Conservation (phyloP, 2,113 vertebrate species). For the Semicossyphus pulcher region DNA sequence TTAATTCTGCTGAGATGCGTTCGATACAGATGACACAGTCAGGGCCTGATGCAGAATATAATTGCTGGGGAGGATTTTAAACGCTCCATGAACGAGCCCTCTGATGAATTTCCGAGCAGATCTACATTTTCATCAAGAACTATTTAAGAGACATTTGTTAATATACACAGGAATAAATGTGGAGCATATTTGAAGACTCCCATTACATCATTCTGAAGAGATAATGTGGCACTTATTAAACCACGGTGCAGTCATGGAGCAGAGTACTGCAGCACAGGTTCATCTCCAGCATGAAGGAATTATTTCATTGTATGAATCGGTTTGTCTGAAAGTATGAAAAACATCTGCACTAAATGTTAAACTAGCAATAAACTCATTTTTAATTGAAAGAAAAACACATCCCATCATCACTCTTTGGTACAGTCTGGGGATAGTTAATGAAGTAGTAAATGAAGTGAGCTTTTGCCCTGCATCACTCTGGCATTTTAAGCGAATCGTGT, state of each 20-base stretch:
- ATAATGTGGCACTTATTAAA: neutral
- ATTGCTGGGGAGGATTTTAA: conserved; percentile 10
- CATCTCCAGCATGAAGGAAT: too few species aligned
- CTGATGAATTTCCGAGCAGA: neutral
- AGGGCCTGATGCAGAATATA: conserved; percentile 1
- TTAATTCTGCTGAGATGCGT: conserved; percentile 22
- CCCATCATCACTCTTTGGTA: too few species aligned
- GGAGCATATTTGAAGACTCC: neutral
- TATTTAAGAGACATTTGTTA: conserved; percentile 15
- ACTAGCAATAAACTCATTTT: too few species aligned
- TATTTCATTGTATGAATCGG: too few species aligned
- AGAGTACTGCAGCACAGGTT: neutral
- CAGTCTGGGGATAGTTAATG: too few species aligned
- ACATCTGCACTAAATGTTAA: too few species aligned
- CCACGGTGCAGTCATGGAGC: neutral
- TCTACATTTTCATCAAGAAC: neutral
- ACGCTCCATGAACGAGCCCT: neutral
- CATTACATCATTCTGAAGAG: neutral
- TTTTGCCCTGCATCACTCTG: too few species aligned
- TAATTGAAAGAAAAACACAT: too few species aligned
- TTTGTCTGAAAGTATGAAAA: too few species aligned
- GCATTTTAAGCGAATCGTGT: too few species aligned
- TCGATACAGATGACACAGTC: conserved; percentile 14
- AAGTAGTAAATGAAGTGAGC: too few species aligned
- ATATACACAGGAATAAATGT: neutral